A percentile compares a stretch with the other conserved stretches of the same genome.
Conservation (phyloP, 2,888 invertebrate genomes). For the Leptopilina drosophilae region DNA sequence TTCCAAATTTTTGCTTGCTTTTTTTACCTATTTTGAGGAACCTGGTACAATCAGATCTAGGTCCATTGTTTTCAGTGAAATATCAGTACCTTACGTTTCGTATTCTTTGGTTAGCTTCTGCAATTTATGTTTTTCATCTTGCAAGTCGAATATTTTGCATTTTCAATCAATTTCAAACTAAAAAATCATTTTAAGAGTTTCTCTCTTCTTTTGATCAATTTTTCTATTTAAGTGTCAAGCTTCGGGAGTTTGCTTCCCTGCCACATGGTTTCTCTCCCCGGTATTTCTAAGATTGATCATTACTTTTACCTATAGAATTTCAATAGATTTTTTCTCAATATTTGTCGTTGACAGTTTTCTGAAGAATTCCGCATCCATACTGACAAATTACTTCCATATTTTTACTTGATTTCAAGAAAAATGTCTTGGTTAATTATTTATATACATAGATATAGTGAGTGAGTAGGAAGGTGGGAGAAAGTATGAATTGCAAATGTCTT, state of each 20-base stretch:
- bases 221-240: neutral
- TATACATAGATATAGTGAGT: too few species aligned
- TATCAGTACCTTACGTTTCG: neutral
- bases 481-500: too few species aligned
- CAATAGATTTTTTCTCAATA: neutral
- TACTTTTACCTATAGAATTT: neutral
- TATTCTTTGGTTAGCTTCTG: constrained; percentile 63
- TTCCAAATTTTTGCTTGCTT: constrained; percentile 39
- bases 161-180: constrained; percentile 32
- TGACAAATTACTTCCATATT: too few species aligned
- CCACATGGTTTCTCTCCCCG: constrained; percentile 60
- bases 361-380: too few species aligned
- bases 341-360: neutral
- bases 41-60: neutral
- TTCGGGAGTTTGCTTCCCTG: constrained; percentile 42
- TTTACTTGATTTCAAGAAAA: too few species aligned
- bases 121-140: constrained; percentile 44
- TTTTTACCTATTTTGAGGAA: neutral
- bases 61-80: neutral
- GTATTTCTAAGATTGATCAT: constrained; percentile 9
- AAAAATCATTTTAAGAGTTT: constrained; percentile 45
- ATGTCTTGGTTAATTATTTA: too few species aligned
- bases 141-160: constrained; percentile 42
- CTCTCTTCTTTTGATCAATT: neutral
- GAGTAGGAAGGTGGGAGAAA: too few species aligned